Evolutionary conservation across 2,113 vertebrate species (phyloP).

Genomic region (Sclerurus mexicanus): DNA sequence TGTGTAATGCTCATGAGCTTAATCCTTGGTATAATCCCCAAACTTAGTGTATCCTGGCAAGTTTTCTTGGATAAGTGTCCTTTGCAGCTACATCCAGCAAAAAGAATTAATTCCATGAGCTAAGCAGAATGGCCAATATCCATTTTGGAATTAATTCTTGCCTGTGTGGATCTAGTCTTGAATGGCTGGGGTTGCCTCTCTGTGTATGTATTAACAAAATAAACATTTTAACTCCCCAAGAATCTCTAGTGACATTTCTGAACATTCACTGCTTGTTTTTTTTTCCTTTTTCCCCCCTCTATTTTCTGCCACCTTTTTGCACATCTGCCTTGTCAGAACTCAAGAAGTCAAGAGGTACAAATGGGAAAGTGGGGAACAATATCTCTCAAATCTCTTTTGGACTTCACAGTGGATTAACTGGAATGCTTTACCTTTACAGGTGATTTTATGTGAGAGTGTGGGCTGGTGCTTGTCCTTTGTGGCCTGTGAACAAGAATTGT

Average conservation of each 20-base stretch:
- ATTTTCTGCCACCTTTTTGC: neutral
- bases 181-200: neutral
- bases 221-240: neutral
- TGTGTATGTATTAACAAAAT: neutral
- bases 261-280: neutral
- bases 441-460: neutral
- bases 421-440: neutral
- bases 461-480: neutral
- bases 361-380: neutral
- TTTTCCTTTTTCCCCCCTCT: neutral
- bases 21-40: conserved; percentile 8
- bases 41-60: neutral
- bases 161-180: neutral
- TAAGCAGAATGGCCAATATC: neutral
- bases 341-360: neutral
- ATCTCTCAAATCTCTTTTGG: neutral
- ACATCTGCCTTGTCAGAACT: neutral
- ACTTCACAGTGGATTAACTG: neutral
- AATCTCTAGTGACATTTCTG: neutral
- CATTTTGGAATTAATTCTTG: neutral
- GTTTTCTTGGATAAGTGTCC: neutral
- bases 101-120: neutral
- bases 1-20: neutral
- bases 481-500: neutral
- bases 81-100: neutral